Percentiles rank a stretch among this genome's conserved stretches.
Conservation (phyloP, 2,113 vertebrate genomes). For the Ctenodactylus gundi region DNA sequence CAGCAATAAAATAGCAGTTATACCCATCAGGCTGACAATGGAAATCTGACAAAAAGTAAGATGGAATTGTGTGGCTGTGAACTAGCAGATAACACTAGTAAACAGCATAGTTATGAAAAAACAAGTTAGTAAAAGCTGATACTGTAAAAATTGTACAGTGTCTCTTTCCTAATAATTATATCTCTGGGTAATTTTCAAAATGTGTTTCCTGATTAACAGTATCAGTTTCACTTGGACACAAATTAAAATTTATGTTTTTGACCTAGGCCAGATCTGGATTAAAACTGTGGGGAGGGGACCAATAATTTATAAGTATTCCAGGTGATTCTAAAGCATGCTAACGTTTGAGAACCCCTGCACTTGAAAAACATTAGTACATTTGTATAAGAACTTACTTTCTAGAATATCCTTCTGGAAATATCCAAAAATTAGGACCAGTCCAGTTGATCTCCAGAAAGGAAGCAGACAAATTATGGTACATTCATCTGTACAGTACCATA, state of each 20-base stretch:
- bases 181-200: background rate
- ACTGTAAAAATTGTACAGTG: background rate
- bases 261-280: background rate
- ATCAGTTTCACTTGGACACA: background rate
- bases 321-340: background rate
- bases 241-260: background rate
- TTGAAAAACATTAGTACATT: background rate
- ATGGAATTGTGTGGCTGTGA: background rate
- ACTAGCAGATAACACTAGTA: background rate
- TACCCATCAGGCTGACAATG: background rate
- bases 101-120: background rate
- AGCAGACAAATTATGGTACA: background rate
- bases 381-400: too few species aligned
- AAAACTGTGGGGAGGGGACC: background rate
- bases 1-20: background rate
- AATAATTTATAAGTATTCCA: background rate
- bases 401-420: too few species aligned
- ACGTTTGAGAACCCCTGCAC: background rate
- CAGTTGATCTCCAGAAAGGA: conserved; percentile 1
- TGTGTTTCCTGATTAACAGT: background rate
- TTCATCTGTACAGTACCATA: background rate
- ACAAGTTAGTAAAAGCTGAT: conserved; percentile 13
- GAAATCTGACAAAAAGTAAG: conserved; percentile 3
- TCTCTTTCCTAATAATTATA: background rate
- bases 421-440: background rate